Conservation (phyloP, 2,113 vertebrate genomes). For the Lathamus discolor region DNA sequence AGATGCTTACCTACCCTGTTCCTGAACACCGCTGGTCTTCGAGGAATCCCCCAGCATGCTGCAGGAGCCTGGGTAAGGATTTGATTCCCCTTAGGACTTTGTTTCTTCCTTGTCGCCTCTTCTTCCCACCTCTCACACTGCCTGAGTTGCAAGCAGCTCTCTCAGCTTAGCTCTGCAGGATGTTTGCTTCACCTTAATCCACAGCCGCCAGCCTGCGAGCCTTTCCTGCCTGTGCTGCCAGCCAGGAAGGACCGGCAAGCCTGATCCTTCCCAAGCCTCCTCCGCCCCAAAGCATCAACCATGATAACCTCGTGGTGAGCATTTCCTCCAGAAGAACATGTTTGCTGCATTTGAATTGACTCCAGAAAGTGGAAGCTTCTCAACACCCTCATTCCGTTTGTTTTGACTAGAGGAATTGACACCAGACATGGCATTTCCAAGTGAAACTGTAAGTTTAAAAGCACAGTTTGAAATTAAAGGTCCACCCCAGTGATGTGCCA, state of each 20-base stretch:
- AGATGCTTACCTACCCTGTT: not conserved
- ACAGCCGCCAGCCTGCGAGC: fast-evolving
- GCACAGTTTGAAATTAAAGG: not conserved
- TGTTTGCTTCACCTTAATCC: not conserved
- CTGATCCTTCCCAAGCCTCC: fast-evolving
- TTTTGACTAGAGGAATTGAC: not conserved
- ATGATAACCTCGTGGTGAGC: fast-evolving
- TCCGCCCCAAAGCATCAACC: not conserved
- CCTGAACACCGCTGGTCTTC: not conserved
- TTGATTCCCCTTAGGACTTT: not conserved
- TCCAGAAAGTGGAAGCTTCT: not conserved
- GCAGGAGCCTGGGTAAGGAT: not conserved
- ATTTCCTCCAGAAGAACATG: not conserved
- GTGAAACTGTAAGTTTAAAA: not conserved
- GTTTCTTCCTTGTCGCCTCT: not conserved
- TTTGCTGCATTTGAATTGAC: not conserved
- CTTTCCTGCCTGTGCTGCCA: not conserved
- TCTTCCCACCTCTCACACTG: not conserved
- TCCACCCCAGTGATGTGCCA: not conserved
- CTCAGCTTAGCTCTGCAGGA: not conserved
- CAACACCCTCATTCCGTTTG: fast-evolving
- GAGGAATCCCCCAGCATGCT: not conserved
- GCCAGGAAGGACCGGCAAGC: fast-evolving
- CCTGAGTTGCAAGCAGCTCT: not conserved
- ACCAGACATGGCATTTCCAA: fast-evolving